These are phyloP conservation scores for Polylopha cassiicola DNA, from an alignment of 2,888 invertebrate species.

Conservation along the genomic window DNA sequence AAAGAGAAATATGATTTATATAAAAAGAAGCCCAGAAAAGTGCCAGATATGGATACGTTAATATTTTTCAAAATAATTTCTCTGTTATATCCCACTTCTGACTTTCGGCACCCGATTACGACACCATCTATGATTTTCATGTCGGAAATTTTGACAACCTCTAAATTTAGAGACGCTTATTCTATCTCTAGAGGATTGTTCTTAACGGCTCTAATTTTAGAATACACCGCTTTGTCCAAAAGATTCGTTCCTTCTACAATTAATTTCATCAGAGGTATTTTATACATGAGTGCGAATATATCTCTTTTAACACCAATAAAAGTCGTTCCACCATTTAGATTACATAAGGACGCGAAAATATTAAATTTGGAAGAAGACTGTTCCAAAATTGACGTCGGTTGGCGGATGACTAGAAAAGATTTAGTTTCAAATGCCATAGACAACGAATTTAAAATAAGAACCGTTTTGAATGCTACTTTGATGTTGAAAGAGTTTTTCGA, in stretches of 20 bases:
- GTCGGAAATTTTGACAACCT: constrained; percentile 84
- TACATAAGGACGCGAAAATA: constrained; percentile 70
- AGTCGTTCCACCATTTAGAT: constrained; percentile 83
- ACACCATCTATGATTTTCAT: constrained; percentile 91
- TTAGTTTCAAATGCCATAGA: constrained; percentile 71
- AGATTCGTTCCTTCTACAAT: constrained; percentile 88
- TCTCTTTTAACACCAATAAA: constrained; percentile 76
- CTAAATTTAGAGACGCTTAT: constrained; percentile 78
- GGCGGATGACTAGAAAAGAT: constrained; percentile 76
- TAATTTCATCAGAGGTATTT: constrained; percentile 86
- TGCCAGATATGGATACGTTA: constrained; percentile 83
- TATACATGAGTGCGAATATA: constrained; percentile 84
- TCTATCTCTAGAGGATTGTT: constrained; percentile 89
- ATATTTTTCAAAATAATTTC: constrained; percentile 89
- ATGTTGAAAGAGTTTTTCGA: constrained; percentile 79
- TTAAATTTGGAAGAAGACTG: constrained; percentile 77
- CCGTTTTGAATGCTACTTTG: constrained; percentile 72
- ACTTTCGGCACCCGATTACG: constrained; percentile 92
- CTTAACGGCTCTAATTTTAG: constrained; percentile 82
- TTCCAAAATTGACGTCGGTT: constrained; percentile 47
- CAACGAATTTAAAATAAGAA: constrained; percentile 81
- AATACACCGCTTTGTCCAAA: constrained; percentile 88
- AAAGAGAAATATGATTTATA: constrained; percentile 84
- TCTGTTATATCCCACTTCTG: constrained; percentile 91
- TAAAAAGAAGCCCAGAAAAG: constrained; percentile 74